Conservation (phyloP, 2,888 invertebrate species). For the Chymomyza amoena region DNA sequence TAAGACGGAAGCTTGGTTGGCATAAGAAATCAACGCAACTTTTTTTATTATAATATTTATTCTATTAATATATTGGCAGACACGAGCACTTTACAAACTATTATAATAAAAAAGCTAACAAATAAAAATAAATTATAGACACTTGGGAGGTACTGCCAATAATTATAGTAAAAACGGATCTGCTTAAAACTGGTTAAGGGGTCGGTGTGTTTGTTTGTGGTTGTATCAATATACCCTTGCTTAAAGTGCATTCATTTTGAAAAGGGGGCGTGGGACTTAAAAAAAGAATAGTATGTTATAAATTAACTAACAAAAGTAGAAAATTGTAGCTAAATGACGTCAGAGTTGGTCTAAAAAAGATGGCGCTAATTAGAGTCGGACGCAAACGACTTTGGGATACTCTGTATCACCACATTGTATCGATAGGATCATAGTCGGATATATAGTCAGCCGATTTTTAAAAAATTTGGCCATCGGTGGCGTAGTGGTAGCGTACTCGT, state of each 20-base stretch:
- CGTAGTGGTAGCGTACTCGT: too few species aligned
- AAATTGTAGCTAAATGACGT: too few species aligned
- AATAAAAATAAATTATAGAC: constrained; percentile 13
- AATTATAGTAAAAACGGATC: constrained; percentile 36
- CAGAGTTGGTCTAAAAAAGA: too few species aligned
- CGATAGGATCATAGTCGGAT: too few species aligned
- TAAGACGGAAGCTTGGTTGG: neutral
- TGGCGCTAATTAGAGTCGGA: too few species aligned
- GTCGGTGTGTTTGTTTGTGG: neutral
- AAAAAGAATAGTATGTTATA: too few species aligned
- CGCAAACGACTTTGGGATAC: too few species aligned
- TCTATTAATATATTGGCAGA: neutral
- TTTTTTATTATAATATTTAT: neutral
- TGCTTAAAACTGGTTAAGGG: constrained; percentile 32
- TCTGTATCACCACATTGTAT: too few species aligned
- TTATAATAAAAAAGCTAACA: neutral
- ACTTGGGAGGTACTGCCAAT: constrained; percentile 1
- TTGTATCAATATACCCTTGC: neutral
- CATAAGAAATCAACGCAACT: neutral
- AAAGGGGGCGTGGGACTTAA: too few species aligned
- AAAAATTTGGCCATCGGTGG: too few species aligned
- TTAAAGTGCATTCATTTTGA: neutral
- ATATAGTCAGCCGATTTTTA: too few species aligned
- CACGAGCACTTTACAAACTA: constrained; percentile 21
- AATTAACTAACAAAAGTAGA: too few species aligned